Base-by-base conservation (phyloP, 2,888 invertebrate genomes). In the Erebia epiphron region DNA sequence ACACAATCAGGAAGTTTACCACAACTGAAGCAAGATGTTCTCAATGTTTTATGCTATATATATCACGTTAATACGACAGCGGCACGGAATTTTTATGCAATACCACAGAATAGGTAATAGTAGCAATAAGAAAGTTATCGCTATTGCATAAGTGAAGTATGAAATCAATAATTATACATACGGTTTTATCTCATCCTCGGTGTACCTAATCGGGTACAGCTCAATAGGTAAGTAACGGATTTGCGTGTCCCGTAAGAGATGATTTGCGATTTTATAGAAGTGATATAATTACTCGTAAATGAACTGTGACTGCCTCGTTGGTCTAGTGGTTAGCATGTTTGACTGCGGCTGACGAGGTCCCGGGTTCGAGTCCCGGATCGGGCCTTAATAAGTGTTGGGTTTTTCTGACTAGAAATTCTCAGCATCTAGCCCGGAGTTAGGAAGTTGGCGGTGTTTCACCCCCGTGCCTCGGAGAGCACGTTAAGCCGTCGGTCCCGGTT, bases 41-140 rank as follows among this genome's bases (percentile, higher is more conserved):
- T 56, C 56, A 58, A 11, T 35, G 5, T 35, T 49, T 57, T 46
- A 50, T 60, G 46, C 43, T n/a, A 13, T 57, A 69, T 50, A 70
- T 60, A 68, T 18, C 57, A 49, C 70, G 50, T 41, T 70, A 82
- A 80, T 69, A 71, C 68, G 76, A 75, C 77, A 75, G 75, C 74
- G 73, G 77, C 83, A 82, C 83, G 84, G 79, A 79, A 82, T 78
- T 81, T 85, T 87, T 84, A 86, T 83, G 86, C 83, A 87, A 87
- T 70, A 75, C 75, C n/a, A n/a, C n/a, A n/a, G n/a, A n/a, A n/a
- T n/a, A n/a, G n/a, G n/a, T n/a, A n/a, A n/a, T n/a, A n/a, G n/a
- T n/a, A n/a, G n/a, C n/a, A n/a, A n/a, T n/a, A n/a, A n/a, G 72
- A 78, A 76, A 75, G 74, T 75, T 74, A 71, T 73, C 69, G 61